phyloP scores from a whole-genome alignment of 2,888 invertebrate genomes.

The Lutraria lutraria region DNA sequence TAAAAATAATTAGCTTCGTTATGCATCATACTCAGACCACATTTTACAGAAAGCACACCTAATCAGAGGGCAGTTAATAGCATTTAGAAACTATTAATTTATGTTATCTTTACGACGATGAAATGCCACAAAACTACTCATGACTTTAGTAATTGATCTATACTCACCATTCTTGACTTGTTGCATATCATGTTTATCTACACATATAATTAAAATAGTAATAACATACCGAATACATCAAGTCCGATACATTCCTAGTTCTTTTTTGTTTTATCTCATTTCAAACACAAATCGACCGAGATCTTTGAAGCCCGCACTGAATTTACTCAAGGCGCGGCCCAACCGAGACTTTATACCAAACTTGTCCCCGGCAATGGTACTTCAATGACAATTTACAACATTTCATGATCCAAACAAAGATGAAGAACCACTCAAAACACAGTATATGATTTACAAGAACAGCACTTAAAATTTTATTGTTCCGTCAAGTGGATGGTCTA shows the following conservation, averaged over 20 bases:
- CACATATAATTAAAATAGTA: background rate
- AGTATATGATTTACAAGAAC: constrained; percentile 52
- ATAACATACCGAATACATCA: background rate
- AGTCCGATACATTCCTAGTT: background rate
- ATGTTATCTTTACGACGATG: background rate
- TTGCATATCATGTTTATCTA: background rate
- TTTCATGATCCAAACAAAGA: constrained; percentile 38
- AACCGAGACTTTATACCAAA: constrained; percentile 7
- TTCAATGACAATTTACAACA: constrained; percentile 54
- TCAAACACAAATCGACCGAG: background rate
- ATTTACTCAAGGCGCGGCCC: constrained; percentile 43
- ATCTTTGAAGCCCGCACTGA: constrained; percentile 10
- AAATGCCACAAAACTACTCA: background rate
- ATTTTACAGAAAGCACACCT: too few species aligned
- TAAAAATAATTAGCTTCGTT: too few species aligned
- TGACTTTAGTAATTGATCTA: background rate
- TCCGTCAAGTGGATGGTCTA: constrained; percentile 22
- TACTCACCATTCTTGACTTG: background rate
- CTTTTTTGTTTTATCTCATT: background rate
- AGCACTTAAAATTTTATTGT: constrained; percentile 41
- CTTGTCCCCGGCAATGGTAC: constrained; percentile 36
- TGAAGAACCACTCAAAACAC: constrained; percentile 39
- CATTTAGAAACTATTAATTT: background rate
- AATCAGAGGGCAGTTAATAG: background rate
- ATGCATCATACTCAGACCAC: too few species aligned